Percentiles rank a stretch among this genome's conserved stretches.
These are phyloP conservation scores for Pelecanoides urinatrix DNA, from an alignment of 2,113 vertebrate species.

Conservation along the genomic window DNA sequence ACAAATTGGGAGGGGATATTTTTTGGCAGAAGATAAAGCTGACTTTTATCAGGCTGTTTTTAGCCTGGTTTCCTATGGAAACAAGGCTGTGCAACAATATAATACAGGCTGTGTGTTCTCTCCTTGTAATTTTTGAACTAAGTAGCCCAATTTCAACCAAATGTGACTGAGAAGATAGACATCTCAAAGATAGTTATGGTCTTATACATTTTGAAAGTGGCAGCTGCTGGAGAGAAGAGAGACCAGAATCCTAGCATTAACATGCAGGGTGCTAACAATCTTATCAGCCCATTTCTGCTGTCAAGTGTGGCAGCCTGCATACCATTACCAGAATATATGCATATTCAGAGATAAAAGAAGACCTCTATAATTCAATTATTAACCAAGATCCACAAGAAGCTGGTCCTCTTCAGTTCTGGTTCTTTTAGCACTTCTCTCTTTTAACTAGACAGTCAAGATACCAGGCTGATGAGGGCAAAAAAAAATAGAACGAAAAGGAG, in stretches of 20 bases:
- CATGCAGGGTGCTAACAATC: constrained; percentile 26
- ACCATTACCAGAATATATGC: neutral
- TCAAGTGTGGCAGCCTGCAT: constrained; percentile 20
- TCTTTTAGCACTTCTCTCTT: neutral
- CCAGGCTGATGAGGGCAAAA: neutral
- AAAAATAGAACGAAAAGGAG: neutral
- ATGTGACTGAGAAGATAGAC: neutral
- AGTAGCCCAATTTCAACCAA: neutral
- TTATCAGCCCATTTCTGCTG: constrained; percentile 34
- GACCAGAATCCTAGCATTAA: constrained; percentile 7
- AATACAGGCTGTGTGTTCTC: neutral
- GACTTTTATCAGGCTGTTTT: neutral
- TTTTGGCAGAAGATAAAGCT: neutral
- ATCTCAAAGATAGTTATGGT: neutral
- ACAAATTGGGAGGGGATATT: neutral
- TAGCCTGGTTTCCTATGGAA: constrained; percentile 33
- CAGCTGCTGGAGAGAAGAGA: neutral
- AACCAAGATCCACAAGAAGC: neutral
- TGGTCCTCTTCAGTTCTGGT: neutral
- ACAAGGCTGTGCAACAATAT: neutral
- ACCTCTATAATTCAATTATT: constrained; percentile 34
- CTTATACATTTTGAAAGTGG: neutral
- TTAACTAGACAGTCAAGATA: neutral
- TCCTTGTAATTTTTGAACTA: constrained; percentile 11
- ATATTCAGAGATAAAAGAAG: constrained; percentile 48